phyloP scores from a whole-genome alignment of 2,888 invertebrate genomes.

The Dynastes tityus region DNA sequence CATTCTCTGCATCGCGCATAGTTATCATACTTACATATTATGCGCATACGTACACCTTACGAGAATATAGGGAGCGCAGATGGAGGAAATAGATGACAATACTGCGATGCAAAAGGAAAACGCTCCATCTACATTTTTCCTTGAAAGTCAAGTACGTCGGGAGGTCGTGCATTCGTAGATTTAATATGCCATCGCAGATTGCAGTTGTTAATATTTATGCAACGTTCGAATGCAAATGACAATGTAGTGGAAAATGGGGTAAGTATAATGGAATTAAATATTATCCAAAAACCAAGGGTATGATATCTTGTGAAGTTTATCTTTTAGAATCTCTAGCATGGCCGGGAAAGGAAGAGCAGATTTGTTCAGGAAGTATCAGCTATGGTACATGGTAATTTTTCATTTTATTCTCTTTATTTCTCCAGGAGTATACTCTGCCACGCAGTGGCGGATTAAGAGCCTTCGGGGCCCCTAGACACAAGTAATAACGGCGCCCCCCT shows the following conservation, averaged over 20 bases:
- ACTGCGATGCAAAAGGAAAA: slow-evolving; percentile 35
- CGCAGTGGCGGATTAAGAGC: too few species aligned
- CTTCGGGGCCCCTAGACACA: too few species aligned
- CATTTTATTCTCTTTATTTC: too few species aligned
- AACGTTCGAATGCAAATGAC: neutral
- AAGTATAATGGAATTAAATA: neutral
- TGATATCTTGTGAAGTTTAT: too few species aligned
- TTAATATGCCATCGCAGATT: slow-evolving; percentile 9
- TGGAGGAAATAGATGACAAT: slow-evolving; percentile 38
- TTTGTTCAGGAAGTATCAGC: too few species aligned
- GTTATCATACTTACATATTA: slow-evolving; percentile 7
- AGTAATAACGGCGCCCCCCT: too few species aligned
- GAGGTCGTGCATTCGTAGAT: slow-evolving; percentile 36
- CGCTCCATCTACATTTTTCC: slow-evolving; percentile 41
- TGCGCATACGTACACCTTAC: neutral
- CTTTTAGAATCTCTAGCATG: too few species aligned
- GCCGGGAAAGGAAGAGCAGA: too few species aligned
- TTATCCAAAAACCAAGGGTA: too few species aligned
- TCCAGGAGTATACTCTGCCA: too few species aligned
- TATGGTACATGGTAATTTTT: too few species aligned
- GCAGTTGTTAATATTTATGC: slow-evolving; percentile 33
- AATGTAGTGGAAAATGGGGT: neutral
- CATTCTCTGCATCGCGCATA: neutral
- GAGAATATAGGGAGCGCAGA: slow-evolving; percentile 12
- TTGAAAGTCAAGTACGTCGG: slow-evolving; percentile 40